Base-by-base conservation (phyloP, 2,797 vertebrate species). In the Micropoecilia bifurca region DNA sequence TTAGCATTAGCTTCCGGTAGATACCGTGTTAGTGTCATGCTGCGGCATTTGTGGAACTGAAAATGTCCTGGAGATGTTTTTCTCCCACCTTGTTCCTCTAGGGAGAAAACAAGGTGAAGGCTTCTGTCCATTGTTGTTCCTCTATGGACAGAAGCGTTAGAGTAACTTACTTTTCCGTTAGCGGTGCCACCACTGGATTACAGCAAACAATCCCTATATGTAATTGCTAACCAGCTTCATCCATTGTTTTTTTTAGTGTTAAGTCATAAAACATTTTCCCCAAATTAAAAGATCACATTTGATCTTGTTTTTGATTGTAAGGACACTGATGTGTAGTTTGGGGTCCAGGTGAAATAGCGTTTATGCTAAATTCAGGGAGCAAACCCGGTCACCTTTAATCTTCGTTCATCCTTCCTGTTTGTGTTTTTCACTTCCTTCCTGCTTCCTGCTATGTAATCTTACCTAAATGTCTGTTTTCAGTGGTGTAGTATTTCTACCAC, bases 401-500 rank as follows among this genome's bases (percentile, higher is more conserved):
- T 72, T 61, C 71, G 59, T 46, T 43, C 78, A 72, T 75, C 78
- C 46, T 82, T 63, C 78, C 47, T 71, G 10, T 81, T 28, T 75
- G 81, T 81, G 39, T 75, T 81, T 86, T 50, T 79, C 87, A 87
- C 87, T 68, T 73, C 77, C 79, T 66, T 83, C 87, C 86, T 88
- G 79, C 84, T 85, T 90, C 82, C 84, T 88, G 86, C 90, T 90
- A 81, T 87, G 82, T 85, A 85, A 78, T 78, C 86, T 87, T 79
- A 84, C 74, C 85, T 87, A 10, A 85, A 80, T 90, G 88, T 90
- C 82, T 80, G 91, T 92, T 90, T 92, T 87, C 91, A 76, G 55
- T 86, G 83, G 79, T 86, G 83, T 80, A 73, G 75, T 74, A 72
- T 82, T 83, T 81, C 69, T 81, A 61, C 77, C 68, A 74, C 39